Evolutionary conservation across 2,113 vertebrate species (phyloP).

Genomic region (Proterorhinus semilunaris): DNA sequence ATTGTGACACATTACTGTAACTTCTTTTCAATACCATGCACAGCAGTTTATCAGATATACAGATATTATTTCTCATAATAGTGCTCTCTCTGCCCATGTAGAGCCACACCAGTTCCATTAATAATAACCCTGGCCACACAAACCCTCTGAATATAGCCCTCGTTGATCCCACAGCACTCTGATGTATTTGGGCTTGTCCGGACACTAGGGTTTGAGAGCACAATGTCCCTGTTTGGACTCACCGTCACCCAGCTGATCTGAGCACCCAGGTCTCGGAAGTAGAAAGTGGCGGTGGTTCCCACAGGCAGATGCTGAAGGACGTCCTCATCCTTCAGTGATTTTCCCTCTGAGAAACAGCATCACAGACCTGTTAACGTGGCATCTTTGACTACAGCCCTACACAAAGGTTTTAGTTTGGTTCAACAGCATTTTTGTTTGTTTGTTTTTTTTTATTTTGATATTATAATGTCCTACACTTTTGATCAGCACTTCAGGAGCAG

Average conservation of each 20-base stretch:
- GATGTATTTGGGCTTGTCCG: constrained; percentile 16
- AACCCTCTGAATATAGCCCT: constrained; percentile 23
- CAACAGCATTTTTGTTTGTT: background rate
- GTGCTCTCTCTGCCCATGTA: background rate
- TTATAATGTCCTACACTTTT: too few species aligned
- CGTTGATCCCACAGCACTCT: constrained; percentile 15
- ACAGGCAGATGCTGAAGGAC: constrained; percentile 91
- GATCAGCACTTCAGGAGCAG: too few species aligned
- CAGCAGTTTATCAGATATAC: background rate
- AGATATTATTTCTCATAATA: background rate
- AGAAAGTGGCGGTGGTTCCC: constrained; percentile 93
- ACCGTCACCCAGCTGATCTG: constrained; percentile 98
- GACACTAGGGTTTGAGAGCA: constrained; percentile 10
- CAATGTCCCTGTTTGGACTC: constrained; percentile 50
- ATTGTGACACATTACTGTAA: too few species aligned
- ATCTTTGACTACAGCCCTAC: background rate
- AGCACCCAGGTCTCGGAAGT: constrained; percentile 92
- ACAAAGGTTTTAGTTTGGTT: background rate
- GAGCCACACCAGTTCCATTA: constrained; percentile 9
- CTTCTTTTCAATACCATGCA: too few species aligned
- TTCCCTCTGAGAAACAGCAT: constrained; percentile 81
- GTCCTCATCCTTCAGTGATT: constrained; percentile 91
- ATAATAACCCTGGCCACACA: constrained; percentile 14
- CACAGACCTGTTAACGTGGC: background rate
- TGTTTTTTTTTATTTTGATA: too few species aligned